Conservation (phyloP, 2,797 vertebrate species). For the Manis crassicaudata region DNA sequence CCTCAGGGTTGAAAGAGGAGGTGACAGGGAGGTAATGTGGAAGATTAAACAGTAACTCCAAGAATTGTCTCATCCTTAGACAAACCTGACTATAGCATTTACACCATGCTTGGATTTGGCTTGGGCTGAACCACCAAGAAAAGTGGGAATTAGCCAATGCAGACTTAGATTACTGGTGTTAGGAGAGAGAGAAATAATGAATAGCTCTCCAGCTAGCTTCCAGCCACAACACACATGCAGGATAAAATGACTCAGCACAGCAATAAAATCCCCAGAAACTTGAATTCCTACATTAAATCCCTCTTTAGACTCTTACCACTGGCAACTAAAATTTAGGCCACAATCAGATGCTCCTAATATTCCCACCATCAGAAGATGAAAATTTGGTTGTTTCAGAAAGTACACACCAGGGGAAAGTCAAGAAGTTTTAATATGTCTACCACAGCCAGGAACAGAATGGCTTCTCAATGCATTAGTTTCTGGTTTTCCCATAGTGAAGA, state of each 20-base stretch:
- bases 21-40: background rate
- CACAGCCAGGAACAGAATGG: background rate
- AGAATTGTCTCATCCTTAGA: background rate
- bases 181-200: background rate
- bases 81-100: background rate
- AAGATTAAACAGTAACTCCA: background rate
- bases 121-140: background rate
- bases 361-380: background rate
- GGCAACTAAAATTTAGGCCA: background rate
- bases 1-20: background rate
- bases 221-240: background rate
- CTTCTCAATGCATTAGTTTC: background rate
- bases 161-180: background rate
- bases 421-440: background rate
- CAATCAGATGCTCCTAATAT: background rate
- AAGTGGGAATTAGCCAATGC: background rate
- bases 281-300: conserved; percentile 18
- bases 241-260: conserved; percentile 17
- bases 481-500: background rate
- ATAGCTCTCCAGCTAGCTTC: background rate
- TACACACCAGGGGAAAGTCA: background rate
- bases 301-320: background rate
- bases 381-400: background rate
- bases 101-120: background rate
- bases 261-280: conserved; percentile 16